phyloP scores from a whole-genome alignment of 2,888 invertebrate genomes.

The Limnephilus marmoratus region DNA sequence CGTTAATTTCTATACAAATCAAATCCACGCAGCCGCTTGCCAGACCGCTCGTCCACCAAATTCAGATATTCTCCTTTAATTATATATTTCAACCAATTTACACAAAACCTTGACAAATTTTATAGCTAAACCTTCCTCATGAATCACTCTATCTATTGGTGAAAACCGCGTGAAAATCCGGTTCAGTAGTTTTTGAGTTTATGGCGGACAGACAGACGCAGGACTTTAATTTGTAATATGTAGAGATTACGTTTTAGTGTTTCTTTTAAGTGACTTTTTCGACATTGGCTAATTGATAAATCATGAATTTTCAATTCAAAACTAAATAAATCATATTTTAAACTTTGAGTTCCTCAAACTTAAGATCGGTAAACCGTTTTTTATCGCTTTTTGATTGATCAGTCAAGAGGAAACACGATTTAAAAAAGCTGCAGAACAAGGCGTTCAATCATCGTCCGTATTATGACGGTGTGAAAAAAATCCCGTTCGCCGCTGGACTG shows the following conservation, averaged over 20 bases:
- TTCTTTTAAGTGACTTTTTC: not conserved
- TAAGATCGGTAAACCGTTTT: not conserved
- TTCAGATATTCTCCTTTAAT: too few species aligned
- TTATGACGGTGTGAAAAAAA: not conserved
- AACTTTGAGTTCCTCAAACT: not conserved
- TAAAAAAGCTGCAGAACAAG: conserved; percentile 5
- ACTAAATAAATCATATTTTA: not conserved
- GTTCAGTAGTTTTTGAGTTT: too few species aligned
- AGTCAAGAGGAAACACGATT: not conserved
- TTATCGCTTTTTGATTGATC: not conserved
- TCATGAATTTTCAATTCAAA: not conserved
- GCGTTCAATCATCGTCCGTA: not conserved
- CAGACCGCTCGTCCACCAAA: too few species aligned
- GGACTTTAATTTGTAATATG: too few species aligned
- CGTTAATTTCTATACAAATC: too few species aligned
- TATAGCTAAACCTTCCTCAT: too few species aligned
- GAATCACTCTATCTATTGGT: too few species aligned
- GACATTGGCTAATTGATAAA: not conserved
- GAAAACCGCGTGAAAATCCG: too few species aligned
- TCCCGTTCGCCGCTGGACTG: not conserved
- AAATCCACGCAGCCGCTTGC: too few species aligned
- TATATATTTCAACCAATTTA: too few species aligned
- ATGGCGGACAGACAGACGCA: too few species aligned
- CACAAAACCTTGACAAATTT: too few species aligned
- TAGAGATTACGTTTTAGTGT: not conserved